A percentile compares a stretch with the other conserved stretches of the same genome.
These are phyloP conservation scores for Chymomyza costata DNA, from an alignment of 1,140 invertebrate genomes.

Conservation along the genomic window DNA sequence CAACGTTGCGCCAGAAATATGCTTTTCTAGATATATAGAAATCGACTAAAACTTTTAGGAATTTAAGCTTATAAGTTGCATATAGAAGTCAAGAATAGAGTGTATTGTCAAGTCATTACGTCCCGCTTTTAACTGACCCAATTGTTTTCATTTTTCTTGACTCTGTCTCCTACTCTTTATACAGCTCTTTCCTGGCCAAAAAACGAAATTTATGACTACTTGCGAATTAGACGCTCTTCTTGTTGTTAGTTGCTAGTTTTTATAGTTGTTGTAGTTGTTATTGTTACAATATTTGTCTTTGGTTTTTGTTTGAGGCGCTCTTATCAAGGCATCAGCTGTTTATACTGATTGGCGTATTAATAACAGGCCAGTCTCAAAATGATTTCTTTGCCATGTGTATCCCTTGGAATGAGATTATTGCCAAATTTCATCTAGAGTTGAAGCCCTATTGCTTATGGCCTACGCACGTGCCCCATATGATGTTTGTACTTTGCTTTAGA, in stretches of 20 bases:
- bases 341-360: conserved; percentile 63
- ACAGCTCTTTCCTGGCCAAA: conserved; percentile 23
- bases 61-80: too few relatives aligned
- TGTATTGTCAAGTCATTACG: too few relatives aligned
- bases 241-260: conserved; percentile 14
- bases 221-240: conserved; percentile 38
- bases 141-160: too few relatives aligned
- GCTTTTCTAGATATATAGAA: too few relatives aligned
- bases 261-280: conserved; percentile 3
- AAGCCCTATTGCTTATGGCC: too few relatives aligned
- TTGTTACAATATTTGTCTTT: conserved; percentile 3
- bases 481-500: neutral
- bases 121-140: too few relatives aligned
- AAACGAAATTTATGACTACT: conserved; percentile 58
- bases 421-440: too few relatives aligned
- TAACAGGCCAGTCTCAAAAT: conserved; percentile 43
- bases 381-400: conserved; percentile 38
- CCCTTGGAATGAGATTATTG: too few relatives aligned
- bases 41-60: too few relatives aligned
- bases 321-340: conserved; percentile 58
- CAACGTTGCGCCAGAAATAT: too few relatives aligned
- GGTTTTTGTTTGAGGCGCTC: neutral
- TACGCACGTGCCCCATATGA: neutral
- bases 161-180: too few relatives aligned
- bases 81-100: too few relatives aligned